phyloP scores from a whole-genome alignment of 2,797 vertebrate species.

The Manis javanica region DNA sequence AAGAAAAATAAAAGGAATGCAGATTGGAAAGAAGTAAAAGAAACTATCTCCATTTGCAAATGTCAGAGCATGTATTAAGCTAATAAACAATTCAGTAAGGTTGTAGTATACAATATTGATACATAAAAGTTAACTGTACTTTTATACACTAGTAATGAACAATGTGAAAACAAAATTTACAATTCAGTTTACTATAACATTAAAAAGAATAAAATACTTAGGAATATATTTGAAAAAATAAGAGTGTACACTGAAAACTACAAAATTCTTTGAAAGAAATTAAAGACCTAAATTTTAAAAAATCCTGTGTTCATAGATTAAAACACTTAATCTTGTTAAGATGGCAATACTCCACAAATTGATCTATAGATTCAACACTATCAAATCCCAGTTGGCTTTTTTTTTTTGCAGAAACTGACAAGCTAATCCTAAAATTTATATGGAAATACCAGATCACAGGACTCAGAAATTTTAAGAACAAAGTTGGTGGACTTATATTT shows the following conservation, averaged over 20 bases:
- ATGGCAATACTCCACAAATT: not conserved
- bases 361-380: not conserved
- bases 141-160: not conserved
- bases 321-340: not conserved
- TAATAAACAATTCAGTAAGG: constrained; percentile 19
- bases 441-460: not conserved
- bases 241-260: not conserved
- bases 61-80: not conserved
- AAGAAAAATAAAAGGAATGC: constrained; percentile 10
- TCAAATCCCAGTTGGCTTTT: not conserved
- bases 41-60: not conserved
- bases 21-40: not conserved
- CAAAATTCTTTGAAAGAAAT: constrained; percentile 35
- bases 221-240: constrained; percentile 30
- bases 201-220: constrained; percentile 52
- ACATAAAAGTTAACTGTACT: not conserved
- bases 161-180: constrained; percentile 47
- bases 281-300: not conserved
- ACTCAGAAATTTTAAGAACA: constrained; percentile 35
- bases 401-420: not conserved
- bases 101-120: not conserved
- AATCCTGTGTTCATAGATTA: not conserved
- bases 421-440: constrained; percentile 17
- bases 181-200: constrained; percentile 16
- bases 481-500: not conserved